phyloP scores from a whole-genome alignment of 2,888 invertebrate species.

The Isotomurus palustris region DNA sequence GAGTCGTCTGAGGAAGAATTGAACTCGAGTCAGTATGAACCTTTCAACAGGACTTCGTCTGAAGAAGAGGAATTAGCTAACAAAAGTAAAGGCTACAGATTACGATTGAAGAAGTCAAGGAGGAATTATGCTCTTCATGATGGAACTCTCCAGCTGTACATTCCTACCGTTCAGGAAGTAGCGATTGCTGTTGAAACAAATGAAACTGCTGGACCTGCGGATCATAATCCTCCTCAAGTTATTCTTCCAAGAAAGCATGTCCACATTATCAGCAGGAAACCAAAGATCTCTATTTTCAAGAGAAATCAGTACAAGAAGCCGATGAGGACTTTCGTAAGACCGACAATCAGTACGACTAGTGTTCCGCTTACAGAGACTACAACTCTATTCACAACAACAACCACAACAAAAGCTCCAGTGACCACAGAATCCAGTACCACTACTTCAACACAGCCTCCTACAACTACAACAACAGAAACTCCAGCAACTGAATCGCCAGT shows the following conservation, averaged over 20 bases:
- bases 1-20: background rate
- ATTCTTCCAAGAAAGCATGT: no score
- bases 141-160: no score
- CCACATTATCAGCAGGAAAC: no score
- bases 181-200: conserved; percentile 3
- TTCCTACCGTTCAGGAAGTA: conserved; percentile 6
- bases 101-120: background rate
- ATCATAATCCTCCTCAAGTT: conserved; percentile 16
- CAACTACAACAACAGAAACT: conserved; percentile 8
- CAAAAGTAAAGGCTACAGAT: background rate
- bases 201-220: background rate
- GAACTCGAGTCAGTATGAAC: no score
- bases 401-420: background rate
- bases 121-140: no score
- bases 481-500: no score
- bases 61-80: no score
- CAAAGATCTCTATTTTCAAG: no score
- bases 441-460: background rate
- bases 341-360: background rate
- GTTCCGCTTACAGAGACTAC: no score
- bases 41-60: no score
- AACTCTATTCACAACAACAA: conserved; percentile 2
- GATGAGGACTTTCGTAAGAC: no score
- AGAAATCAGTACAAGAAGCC: no score
- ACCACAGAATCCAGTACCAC: background rate